These are phyloP conservation scores for Vulpes vulpes DNA, from an alignment of 2,113 vertebrate species.

Conservation along the genomic window DNA sequence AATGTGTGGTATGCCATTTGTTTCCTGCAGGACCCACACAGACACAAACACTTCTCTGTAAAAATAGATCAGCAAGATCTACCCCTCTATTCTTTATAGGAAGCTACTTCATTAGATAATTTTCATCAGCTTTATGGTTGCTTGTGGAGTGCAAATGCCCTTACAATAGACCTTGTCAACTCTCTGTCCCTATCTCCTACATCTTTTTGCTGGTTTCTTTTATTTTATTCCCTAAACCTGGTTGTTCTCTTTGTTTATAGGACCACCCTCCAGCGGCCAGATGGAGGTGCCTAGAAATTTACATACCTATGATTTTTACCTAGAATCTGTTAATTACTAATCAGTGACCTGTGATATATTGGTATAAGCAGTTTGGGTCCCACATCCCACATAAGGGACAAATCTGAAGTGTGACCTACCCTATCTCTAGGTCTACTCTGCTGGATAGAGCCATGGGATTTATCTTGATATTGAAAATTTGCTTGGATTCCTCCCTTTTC, in stretches of 20 bases:
- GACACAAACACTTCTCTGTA: neutral
- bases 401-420: neutral
- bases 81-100: neutral
- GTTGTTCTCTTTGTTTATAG: neutral
- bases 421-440: neutral
- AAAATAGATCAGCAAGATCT: neutral
- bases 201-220: constrained; percentile 4
- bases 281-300: neutral
- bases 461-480: neutral
- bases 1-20: neutral
- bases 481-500: neutral
- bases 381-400: neutral
- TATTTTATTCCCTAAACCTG: neutral
- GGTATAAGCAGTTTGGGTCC: neutral
- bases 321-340: no score
- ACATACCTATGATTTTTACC: rapidly evolving
- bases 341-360: neutral
- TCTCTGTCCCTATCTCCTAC: no score
- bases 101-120: constrained; percentile 1
- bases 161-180: neutral
- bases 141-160: neutral
- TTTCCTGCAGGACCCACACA: neutral
- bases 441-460: neutral
- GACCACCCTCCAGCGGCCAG: neutral
- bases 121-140: neutral